phyloP scores from a whole-genome alignment of 1,140 invertebrate species.

The Leptestheria dahalacensis region DNA sequence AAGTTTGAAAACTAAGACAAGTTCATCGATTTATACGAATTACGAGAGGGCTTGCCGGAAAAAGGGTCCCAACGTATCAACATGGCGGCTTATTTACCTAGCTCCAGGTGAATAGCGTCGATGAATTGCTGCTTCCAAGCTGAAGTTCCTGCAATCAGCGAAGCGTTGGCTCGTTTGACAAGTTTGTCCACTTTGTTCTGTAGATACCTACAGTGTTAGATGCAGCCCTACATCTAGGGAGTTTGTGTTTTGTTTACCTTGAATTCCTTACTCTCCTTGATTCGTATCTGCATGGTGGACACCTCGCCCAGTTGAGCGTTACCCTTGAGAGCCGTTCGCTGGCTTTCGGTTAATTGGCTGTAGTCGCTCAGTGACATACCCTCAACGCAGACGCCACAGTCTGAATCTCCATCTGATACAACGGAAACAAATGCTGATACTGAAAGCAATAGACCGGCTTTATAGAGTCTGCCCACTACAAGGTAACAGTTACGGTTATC shows the following conservation, averaged over 20 bases:
- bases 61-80: neutral
- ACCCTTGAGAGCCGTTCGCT: constrained; percentile 31
- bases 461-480: too few species aligned
- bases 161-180: constrained; percentile 42
- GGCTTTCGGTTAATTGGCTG: constrained; percentile 26
- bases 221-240: neutral
- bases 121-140: constrained; percentile 48
- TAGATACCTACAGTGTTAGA: constrained; percentile 15
- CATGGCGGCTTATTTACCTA: constrained; percentile 29
- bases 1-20: neutral
- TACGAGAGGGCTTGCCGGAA: neutral
- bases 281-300: constrained; percentile 33
- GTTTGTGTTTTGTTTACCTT: constrained; percentile 26
- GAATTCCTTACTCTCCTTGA: constrained; percentile 48
- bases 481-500: too few species aligned
- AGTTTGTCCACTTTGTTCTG: constrained; percentile 47
- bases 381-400: neutral
- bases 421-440: neutral
- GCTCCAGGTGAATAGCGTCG: constrained; percentile 41
- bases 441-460: too few species aligned
- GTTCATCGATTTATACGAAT: neutral
- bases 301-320: constrained; percentile 39
- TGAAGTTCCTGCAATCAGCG: constrained; percentile 41
- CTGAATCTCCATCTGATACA: neutral
- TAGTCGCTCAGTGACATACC: neutral